Evolutionary conservation across 2,888 invertebrate genomes (phyloP).

Genomic region (Lydus trimaculatus): DNA sequence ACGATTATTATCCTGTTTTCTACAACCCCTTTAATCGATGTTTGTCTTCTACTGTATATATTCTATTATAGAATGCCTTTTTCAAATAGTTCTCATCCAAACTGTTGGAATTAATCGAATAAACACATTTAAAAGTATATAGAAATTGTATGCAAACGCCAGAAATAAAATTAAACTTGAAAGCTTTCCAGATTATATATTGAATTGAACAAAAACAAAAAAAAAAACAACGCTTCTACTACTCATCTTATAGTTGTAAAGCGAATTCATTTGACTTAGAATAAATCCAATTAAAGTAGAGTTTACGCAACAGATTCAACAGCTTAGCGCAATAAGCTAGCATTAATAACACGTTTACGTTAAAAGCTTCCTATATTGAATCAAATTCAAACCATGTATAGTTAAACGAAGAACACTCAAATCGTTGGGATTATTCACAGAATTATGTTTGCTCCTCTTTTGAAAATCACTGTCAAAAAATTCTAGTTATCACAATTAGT

Average conservation of each 20-base stretch:
- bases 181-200: neutral
- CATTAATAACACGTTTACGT: conserved; percentile 40
- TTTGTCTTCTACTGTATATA: conserved; percentile 36
- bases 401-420: conserved; percentile 12
- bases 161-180: no score
- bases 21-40: conserved; percentile 42
- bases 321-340: conserved; percentile 33
- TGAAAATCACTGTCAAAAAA: no score
- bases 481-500: no score
- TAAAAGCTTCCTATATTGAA: conserved; percentile 16
- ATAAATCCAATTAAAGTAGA: conserved; percentile 33
- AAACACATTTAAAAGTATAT: neutral
- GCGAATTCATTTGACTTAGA: conserved; percentile 30
- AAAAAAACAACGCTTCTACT: neutral
- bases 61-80: conserved; percentile 24
- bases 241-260: neutral
- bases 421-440: conserved; percentile 12
- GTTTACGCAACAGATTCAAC: conserved; percentile 31
- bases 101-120: conserved; percentile 1
- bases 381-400: conserved; percentile 19
- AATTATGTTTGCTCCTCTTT: no score
- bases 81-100: neutral
- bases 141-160: neutral
- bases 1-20: conserved; percentile 45
- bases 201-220: neutral